Percentiles rank a stretch among this genome's conserved stretches.
Conservation (phyloP, 1,140 invertebrate species). For the Psix sp. region DNA sequence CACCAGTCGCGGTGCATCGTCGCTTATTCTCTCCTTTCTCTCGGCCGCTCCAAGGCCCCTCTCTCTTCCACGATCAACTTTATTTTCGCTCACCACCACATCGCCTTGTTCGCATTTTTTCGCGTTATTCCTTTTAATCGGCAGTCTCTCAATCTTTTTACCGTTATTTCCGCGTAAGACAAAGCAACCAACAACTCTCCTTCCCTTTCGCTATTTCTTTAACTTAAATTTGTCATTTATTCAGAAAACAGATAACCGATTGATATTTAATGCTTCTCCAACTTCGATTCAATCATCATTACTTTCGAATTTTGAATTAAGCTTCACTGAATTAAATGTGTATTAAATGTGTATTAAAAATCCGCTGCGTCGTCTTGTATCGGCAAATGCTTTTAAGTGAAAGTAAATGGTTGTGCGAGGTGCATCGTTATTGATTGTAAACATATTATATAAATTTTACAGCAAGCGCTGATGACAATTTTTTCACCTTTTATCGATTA, state of each 20-base stretch:
- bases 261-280: too few species aligned
- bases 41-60: conserved; percentile 39
- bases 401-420: conserved; percentile 32
- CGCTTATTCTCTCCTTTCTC: conserved; percentile 55
- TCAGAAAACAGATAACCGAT: too few species aligned
- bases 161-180: conserved; percentile 25
- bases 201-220: not conserved
- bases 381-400: conserved; percentile 23
- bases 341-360: too few species aligned
- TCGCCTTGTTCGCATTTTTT: conserved; percentile 44
- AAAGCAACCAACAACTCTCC: not conserved
- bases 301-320: too few species aligned
- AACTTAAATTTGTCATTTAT: too few species aligned
- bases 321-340: too few species aligned
- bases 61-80: conserved; percentile 49
- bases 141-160: conserved; percentile 27
- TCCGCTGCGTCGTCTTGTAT: not conserved
- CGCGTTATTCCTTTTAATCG: conserved; percentile 33
- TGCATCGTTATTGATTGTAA: conserved; percentile 49
- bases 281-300: too few species aligned
- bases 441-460: conserved; percentile 38
- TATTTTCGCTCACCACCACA: conserved; percentile 42
- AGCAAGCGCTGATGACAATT: conserved; percentile 18
- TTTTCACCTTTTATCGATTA: too few species aligned
- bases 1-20: conserved; percentile 42